Evolutionary conservation across 2,888 invertebrate genomes (phyloP).

Genomic region (Tridacna gigas): DNA sequence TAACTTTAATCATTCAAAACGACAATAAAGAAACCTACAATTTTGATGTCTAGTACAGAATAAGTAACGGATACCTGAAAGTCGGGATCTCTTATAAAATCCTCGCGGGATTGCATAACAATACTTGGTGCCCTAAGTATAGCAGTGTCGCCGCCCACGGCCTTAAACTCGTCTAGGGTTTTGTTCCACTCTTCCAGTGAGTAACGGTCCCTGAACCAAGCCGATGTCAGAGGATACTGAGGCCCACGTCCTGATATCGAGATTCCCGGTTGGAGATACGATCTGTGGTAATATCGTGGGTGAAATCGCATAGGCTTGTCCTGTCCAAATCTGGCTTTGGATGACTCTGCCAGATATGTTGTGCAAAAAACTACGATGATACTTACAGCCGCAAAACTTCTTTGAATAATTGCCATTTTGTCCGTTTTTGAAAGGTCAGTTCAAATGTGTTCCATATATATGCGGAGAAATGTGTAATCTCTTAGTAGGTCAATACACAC

Average conservation of each 20-base stretch:
- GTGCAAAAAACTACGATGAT: too few species aligned
- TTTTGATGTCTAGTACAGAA: too few species aligned
- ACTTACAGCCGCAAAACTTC: too few species aligned
- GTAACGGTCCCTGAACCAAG: slow-evolving; percentile 76
- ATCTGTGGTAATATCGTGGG: neutral
- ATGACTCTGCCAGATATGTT: too few species aligned
- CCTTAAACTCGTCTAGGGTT: slow-evolving; percentile 67
- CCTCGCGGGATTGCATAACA: slow-evolving; percentile 54
- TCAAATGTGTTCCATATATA: too few species aligned
- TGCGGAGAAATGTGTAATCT: too few species aligned
- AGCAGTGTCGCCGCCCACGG: slow-evolving; percentile 76
- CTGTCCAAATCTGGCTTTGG: too few species aligned
- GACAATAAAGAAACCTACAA: too few species aligned
- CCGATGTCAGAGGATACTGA: slow-evolving; percentile 75
- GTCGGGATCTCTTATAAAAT: slow-evolving; percentile 68
- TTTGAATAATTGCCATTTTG: too few species aligned
- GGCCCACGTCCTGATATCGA: slow-evolving; percentile 52
- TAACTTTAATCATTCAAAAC: too few species aligned
- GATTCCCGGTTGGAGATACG: neutral
- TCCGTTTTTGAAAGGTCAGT: too few species aligned
- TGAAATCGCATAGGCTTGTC: neutral
- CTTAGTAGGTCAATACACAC: too few species aligned
- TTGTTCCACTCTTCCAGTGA: slow-evolving; percentile 68
- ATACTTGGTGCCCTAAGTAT: slow-evolving; percentile 71
- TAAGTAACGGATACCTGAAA: slow-evolving; percentile 55